Percentiles rank a stretch among this genome's conserved stretches.
phyloP scores from a whole-genome alignment of 2,797 vertebrate species.

The Antennarius maculatus region DNA sequence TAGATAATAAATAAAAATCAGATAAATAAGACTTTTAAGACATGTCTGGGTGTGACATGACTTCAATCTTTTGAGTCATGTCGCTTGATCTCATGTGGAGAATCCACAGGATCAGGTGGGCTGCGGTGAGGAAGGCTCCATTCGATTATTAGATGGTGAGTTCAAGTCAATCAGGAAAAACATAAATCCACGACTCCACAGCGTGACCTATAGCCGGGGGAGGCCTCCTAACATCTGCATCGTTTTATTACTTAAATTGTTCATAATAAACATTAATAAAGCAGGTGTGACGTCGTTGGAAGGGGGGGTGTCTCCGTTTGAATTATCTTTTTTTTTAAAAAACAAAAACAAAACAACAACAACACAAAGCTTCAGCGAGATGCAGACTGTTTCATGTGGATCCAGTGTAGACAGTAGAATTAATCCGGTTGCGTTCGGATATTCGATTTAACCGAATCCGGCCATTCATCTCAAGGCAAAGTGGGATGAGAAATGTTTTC shows the following conservation, averaged over 20 bases:
- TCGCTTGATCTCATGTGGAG: constrained; percentile 62
- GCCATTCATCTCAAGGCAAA: constrained; percentile 62
- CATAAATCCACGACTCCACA: constrained; percentile 52
- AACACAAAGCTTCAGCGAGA: constrained; percentile 59
- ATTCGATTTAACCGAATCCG: constrained; percentile 51
- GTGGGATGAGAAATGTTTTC: background rate
- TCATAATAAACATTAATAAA: background rate
- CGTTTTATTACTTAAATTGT: constrained; percentile 7
- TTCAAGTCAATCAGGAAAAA: constrained; percentile 50
- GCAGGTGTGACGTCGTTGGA: constrained; percentile 14
- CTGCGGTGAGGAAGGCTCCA: constrained; percentile 58
- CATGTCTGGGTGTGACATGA: constrained; percentile 74
- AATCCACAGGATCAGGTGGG: constrained; percentile 59
- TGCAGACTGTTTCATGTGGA: constrained; percentile 60
- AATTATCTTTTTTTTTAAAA: constrained; percentile 1
- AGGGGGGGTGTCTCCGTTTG: constrained; percentile 8
- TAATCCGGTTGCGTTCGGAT: constrained; percentile 40
- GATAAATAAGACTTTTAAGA: constrained; percentile 77
- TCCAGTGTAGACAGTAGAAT: constrained; percentile 63
- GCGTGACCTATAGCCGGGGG: constrained; percentile 58
- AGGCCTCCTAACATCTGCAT: constrained; percentile 73
- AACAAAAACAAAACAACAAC: background rate
- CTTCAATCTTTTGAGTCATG: constrained; percentile 63
- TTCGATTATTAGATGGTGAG: constrained; percentile 40
- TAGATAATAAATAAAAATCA: constrained; percentile 73